A percentile compares a stretch with the other conserved stretches of the same genome.
Evolutionary conservation across 2,888 invertebrate genomes (phyloP).

Genomic region (Morpho deidamia): DNA sequence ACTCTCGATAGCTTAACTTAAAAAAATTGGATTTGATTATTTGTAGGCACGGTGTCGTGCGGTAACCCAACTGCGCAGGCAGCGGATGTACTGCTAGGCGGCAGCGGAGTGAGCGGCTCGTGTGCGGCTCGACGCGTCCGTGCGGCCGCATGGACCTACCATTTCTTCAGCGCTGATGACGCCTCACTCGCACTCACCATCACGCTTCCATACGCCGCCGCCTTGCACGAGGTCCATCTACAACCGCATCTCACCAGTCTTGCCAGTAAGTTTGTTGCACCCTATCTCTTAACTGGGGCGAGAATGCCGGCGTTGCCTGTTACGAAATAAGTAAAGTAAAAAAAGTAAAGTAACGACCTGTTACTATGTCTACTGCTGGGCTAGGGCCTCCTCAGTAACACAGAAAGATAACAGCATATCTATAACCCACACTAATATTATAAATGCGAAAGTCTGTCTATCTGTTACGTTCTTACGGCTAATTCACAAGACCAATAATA

Average conservation of each 20-base stretch:
- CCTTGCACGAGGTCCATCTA: conserved; percentile 91
- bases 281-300: neutral
- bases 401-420: no score
- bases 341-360: no score
- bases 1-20: no score
- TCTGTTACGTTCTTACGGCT: no score
- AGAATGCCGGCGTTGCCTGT: neutral
- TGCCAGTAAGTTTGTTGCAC: conserved; percentile 77
- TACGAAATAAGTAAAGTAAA: no score
- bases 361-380: no score
- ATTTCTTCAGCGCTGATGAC: conserved; percentile 92
- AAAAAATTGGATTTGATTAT: neutral
- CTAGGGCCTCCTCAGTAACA: no score
- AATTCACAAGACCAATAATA: no score
- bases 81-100: conserved; percentile 92
- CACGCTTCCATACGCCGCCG: conserved; percentile 91
- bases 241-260: conserved; percentile 91
- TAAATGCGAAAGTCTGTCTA: no score
- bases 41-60: conserved; percentile 83
- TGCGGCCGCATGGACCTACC: conserved; percentile 96
- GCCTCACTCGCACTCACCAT: conserved; percentile 93
- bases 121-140: conserved; percentile 89
- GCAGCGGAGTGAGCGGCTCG: conserved; percentile 83
- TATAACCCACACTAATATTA: no score
- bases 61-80: conserved; percentile 92